phyloP scores from a whole-genome alignment of 1,140 invertebrate species.

The Camponotus floridanus region DNA sequence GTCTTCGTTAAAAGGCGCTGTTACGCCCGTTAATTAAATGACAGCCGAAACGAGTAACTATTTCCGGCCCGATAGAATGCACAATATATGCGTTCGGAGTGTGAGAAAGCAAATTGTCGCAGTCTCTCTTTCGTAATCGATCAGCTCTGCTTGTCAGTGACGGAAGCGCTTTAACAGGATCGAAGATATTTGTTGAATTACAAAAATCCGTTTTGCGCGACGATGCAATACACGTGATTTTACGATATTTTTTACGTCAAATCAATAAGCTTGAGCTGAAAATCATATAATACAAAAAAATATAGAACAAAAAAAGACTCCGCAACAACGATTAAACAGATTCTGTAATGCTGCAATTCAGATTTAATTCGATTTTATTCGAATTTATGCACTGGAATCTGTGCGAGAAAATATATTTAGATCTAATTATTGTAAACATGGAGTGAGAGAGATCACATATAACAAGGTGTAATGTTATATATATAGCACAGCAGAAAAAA shows the following conservation, averaged over 20 bases:
- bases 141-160: slow-evolving; percentile 9
- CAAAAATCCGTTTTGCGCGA: slow-evolving; percentile 25
- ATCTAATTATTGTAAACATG: neutral
- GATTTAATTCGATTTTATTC: slow-evolving; percentile 5
- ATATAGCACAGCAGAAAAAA: neutral
- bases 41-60: slow-evolving; percentile 45
- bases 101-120: slow-evolving; percentile 5
- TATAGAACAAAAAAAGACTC: neutral
- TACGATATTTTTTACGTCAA: neutral
- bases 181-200: slow-evolving; percentile 44
- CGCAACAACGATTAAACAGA: neutral
- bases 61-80: neutral
- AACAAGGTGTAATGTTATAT: neutral
- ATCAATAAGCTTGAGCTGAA: neutral
- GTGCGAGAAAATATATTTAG: neutral
- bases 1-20: slow-evolving; percentile 35
- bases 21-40: slow-evolving; percentile 45
- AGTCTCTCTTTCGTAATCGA: slow-evolving; percentile 33
- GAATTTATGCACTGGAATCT: neutral
- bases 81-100: neutral
- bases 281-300: neutral
- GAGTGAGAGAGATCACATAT: neutral
- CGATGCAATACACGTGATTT: neutral
- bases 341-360: neutral
- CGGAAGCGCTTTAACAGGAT: slow-evolving; percentile 32